Base-by-base conservation (phyloP, 2,797 vertebrate species). In the Neosilurus hyrtlii region DNA sequence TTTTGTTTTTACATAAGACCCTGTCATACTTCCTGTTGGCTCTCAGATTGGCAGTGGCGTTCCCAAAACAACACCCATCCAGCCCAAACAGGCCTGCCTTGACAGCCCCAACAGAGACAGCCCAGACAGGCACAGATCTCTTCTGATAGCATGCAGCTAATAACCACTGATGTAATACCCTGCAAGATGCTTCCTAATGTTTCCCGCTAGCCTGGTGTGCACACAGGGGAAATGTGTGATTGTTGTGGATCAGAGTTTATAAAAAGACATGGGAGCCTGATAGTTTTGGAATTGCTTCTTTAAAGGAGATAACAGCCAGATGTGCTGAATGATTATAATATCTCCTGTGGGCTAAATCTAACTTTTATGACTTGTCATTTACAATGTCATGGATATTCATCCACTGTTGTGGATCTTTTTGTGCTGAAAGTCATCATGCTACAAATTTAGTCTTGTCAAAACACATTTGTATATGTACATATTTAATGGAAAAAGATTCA, bases 151-250 rank as follows among this genome's bases (percentile, higher is more conserved):
- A 86, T 61, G 80, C 84, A 85, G 85, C 80, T 89, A 86, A 89
- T 91, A 86, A 74, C 79, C 87, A 86, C 82, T 91, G 88, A 91
- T 92, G 91, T 90, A 89, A 91, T 88, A 87, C 84, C 85, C 82
- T 87, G 89, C 91, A 92, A 91, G 89, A 89, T 86, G 56, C 85
- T 82, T 83, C 74, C 70, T 88, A 88, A 74, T 83, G 54, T 86
- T 67, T 82, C 73, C 73, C 68, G 37, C 81, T 83, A 82, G 85
- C 78, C 65, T 75, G 62, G 74, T 57, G 72, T 52, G 78, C 80
- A 81, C 82, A 76, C 82, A 85, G 26, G 81, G 70, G 37, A 86
- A 87, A 88, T 82, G 80, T 70, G 62, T 86, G 83, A 81, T 86
- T 80, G 62, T 76, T 73, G 83, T 83, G 81, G 83, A 84, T 85